A percentile compares a stretch with the other conserved stretches of the same genome.
These are phyloP conservation scores for Eudorcas thomsonii DNA, from an alignment of 2,113 vertebrate genomes.

Conservation along the genomic window DNA sequence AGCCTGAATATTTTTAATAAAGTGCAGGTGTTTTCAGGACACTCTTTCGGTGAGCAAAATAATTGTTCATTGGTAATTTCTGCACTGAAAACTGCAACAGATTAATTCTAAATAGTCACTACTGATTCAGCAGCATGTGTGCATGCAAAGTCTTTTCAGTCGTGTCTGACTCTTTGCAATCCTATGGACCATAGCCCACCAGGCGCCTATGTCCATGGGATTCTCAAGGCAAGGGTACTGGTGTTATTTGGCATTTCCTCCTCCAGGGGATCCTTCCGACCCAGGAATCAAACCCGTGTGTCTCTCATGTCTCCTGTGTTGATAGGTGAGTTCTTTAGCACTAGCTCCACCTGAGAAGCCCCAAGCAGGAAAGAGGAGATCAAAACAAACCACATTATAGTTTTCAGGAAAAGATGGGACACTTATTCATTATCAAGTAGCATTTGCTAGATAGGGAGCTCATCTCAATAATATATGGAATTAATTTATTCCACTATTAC, in stretches of 20 bases:
- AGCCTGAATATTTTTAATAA: background rate
- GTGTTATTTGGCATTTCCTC: background rate
- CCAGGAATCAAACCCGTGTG: background rate
- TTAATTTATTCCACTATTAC: slow-evolving; percentile 68
- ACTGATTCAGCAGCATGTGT: background rate
- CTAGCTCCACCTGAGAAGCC: background rate
- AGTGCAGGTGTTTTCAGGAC: background rate
- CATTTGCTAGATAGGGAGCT: slow-evolving; percentile 60
- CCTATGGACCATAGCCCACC: rapidly evolving
- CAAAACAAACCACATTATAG: background rate
- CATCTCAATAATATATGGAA: slow-evolving; percentile 69
- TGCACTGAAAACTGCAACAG: background rate
- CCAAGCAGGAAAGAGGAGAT: background rate
- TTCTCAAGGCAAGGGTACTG: background rate
- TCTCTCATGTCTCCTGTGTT: background rate
- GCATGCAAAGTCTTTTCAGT: background rate
- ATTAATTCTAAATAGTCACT: background rate
- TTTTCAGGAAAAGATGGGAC: background rate
- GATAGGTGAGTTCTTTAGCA: background rate
- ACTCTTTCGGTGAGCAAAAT: background rate
- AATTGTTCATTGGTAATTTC: background rate
- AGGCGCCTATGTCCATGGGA: background rate
- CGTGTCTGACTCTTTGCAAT: background rate
- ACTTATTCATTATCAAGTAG: slow-evolving; percentile 62
- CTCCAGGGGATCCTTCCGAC: background rate